Base-by-base conservation (phyloP, 2,888 invertebrate species). In the Phortica okadai region DNA sequence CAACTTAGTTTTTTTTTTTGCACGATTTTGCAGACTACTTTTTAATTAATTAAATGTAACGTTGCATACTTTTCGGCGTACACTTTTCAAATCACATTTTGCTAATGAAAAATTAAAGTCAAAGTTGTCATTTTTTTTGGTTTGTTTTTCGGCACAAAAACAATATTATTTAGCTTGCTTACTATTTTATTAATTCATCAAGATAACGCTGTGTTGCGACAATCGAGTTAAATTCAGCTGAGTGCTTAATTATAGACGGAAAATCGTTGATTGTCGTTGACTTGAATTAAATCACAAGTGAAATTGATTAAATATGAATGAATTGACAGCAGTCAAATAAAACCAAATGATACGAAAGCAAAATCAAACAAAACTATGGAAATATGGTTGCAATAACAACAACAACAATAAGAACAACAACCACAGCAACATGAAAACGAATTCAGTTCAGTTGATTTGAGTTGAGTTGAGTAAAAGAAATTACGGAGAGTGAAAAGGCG, bases 11-110 rank as follows among this genome's bases (percentile, higher is more conserved):
- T 75, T 76, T 41, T 41, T 78, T 75, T 76, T 69, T 67, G 42
- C 44, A 41, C 41, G 73, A 16, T 58, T 14, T 59, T 73, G 33
- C 33, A 33, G 33, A 33, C 33, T 59, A 85, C 80, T 85, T 82
- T 87, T 89, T 89, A 88, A 86, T 86, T 86, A 86, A 88, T 89
- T 89, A 88, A 88, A 86, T 88, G 85, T 86, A 78, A 78, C 83
- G 84, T 82, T 83, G 84, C 81, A 84, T 81, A 80, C 79, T 79
- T 83, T 62, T 74, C 62, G 78, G 76, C 72, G 78, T 1, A 21
- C 62, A 11, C 25, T 11, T 50, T 50, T 50, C 50, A 50, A 50
- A 6, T 14, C 5, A 50, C 10, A 8, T 50, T 50, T 50, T 50
- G 14, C 50, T 14, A 50, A 50, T 50, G 50, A 8, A 50, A 14